Evolutionary conservation across 2,888 invertebrate genomes (phyloP), one percentile per base, ranked within the genome.

Genomic region (Megastigmus dorsalis): DNA sequence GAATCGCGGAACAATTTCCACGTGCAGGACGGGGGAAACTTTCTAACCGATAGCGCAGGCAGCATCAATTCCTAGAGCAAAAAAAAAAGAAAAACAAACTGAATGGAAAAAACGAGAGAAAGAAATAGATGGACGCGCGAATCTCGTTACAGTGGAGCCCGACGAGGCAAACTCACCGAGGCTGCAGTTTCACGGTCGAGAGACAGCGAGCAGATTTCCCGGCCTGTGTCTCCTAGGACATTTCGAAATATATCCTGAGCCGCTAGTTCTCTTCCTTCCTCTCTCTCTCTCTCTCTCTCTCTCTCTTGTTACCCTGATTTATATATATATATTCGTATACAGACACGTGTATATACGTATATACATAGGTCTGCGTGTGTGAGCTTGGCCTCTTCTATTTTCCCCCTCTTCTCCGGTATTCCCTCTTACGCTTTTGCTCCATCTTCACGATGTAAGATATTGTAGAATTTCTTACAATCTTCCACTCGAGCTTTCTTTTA

Each of bases 171-270:
- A 62, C 36, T 54, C 38, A 55, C 67, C 67, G 67, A 67, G 54
- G 48, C 28, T 63, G 59, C 59, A 69, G 63, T 74, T 74, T 68
- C 74, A 69, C 59, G 74, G 63, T 65, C 59, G 74, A 74, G 63
- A 52, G 36, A 28, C 63, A 55, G n/a, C 63, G 48, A 57, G 30
- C 36, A 43, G 43, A 66, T 50, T 66, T 52, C 36, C 18, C 45
- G n/a, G 45, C 18, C 30, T 20, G 26, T 63, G 50, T 68, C 62
- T 59, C 18, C 41, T n/a, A 68, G 38, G 43, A 52, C 65, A 69
- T 63, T 63, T 74, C 63, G 57, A 74, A 67, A 74, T 50, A 62
- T 70, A 71, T 55, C 57, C 23, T 28, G 20, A 10, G 3, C 5
- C 18, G 33, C n/a, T 54, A 43, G 20, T 45, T 38, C n/a, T n/a